Conservation (phyloP, 1,140 invertebrate genomes). For the Drosophila repletoides region DNA sequence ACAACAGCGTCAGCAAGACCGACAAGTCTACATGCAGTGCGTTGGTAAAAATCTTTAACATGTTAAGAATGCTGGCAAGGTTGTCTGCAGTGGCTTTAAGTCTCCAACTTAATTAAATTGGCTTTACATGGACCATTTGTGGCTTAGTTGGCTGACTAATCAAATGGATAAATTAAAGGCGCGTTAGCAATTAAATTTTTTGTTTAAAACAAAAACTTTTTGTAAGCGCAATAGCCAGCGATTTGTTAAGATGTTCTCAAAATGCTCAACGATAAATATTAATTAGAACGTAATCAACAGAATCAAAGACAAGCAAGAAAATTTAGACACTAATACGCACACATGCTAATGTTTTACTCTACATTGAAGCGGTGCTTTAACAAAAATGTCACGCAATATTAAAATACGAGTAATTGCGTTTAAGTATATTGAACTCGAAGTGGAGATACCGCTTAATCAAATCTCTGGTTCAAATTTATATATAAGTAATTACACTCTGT, state of each 20-base stretch:
- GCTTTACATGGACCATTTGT: slow-evolving; percentile 52
- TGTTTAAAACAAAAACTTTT: slow-evolving; percentile 32
- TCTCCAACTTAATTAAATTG: slow-evolving; percentile 73
- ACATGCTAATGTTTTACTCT: slow-evolving; percentile 72
- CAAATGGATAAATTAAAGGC: slow-evolving; percentile 57
- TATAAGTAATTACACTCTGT: too few relatives aligned
- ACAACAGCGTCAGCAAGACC: slow-evolving; percentile 32
- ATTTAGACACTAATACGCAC: slow-evolving; percentile 58
- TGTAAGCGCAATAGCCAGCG: slow-evolving; percentile 35
- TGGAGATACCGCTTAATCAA: too few relatives aligned
- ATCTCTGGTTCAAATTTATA: too few relatives aligned
- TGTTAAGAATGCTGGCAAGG: slow-evolving; percentile 73
- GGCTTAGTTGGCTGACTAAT: slow-evolving; percentile 37
- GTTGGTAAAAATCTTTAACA: slow-evolving; percentile 71
- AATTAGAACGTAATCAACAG: slow-evolving; percentile 68
- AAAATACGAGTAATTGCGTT: slow-evolving; percentile 73
- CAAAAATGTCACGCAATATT: slow-evolving; percentile 72
- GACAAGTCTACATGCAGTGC: slow-evolving; percentile 42
- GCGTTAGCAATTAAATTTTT: slow-evolving; percentile 37
- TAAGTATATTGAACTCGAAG: slow-evolving; percentile 41
- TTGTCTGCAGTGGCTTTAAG: slow-evolving; percentile 57
- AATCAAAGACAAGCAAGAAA: slow-evolving; percentile 61
- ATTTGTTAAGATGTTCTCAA: slow-evolving; percentile 55
- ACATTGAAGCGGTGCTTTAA: slow-evolving; percentile 63
- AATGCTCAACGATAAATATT: slow-evolving; percentile 57